Conservation (phyloP, 2,888 invertebrate species). For the Incurvaria masculella region DNA sequence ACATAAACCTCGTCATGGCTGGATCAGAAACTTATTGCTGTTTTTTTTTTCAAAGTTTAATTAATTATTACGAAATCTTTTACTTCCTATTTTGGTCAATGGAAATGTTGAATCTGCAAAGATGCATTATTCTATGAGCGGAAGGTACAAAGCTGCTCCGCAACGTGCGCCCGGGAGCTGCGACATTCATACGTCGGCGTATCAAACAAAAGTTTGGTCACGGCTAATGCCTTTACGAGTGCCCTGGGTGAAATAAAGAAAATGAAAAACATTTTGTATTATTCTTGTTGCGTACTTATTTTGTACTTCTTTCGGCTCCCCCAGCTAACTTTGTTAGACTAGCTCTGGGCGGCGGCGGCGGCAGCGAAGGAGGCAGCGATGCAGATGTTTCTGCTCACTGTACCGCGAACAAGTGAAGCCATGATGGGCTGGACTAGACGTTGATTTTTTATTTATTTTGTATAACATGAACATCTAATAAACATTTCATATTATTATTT, state of each 20-base stretch:
- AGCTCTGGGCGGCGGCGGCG: neutral
- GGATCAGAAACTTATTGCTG: too few relatives aligned
- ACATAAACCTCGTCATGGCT: too few relatives aligned
- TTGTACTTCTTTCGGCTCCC: neutral
- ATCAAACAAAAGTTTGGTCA: slow-evolving; percentile 73
- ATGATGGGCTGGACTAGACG: too few relatives aligned
- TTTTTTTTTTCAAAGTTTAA: too few relatives aligned
- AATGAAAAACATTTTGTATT: slow-evolving; percentile 79
- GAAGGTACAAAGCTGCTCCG: neutral
- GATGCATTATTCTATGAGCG: neutral
- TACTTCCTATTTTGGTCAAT: too few relatives aligned
- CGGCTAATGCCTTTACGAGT: slow-evolving; percentile 86
- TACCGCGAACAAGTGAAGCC: too few relatives aligned
- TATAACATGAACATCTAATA: too few relatives aligned
- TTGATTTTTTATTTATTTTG: too few relatives aligned
- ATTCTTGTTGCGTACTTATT: slow-evolving; percentile 55
- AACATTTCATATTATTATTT: too few relatives aligned
- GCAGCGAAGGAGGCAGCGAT: too few relatives aligned
- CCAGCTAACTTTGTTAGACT: neutral
- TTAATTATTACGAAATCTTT: too few relatives aligned
- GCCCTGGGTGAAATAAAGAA: slow-evolving; percentile 85
- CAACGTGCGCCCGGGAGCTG: neutral
- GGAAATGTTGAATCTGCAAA: neutral
- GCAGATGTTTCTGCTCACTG: neutral
- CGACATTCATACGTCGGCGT: slow-evolving; percentile 43